Evolutionary conservation across 2,113 vertebrate genomes (phyloP).

Genomic region (Silurus glanis): DNA sequence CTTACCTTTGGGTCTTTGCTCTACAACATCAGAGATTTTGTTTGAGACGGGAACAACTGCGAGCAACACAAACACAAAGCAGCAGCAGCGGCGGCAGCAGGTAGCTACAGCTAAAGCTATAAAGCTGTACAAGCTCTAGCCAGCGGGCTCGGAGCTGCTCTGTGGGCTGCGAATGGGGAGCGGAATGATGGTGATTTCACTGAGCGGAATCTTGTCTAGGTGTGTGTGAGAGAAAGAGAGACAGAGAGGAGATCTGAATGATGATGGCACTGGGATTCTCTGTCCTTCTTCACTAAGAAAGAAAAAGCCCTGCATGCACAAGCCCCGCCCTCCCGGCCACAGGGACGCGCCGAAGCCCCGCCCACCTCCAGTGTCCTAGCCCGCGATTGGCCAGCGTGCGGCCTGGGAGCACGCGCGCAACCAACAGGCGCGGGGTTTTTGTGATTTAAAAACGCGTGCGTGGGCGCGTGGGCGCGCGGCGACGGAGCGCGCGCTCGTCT

Average conservation of each 20-base stretch:
- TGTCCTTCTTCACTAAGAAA: constrained; percentile 55
- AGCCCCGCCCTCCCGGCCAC: constrained; percentile 50
- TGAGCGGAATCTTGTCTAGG: constrained; percentile 54
- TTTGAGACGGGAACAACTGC: constrained; percentile 71
- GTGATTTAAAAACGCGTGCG: constrained; percentile 65
- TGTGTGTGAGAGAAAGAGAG: constrained; percentile 51
- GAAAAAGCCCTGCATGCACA: constrained; percentile 53
- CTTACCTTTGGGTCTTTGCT: constrained; percentile 77
- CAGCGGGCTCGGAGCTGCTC: constrained; percentile 7
- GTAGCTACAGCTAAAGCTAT: constrained; percentile 67
- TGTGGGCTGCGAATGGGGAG: not conserved
- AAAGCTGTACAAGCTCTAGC: constrained; percentile 21
- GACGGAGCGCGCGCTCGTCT: not conserved
- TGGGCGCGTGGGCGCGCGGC: not conserved
- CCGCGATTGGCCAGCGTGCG: constrained; percentile 60
- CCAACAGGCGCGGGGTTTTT: constrained; percentile 65
- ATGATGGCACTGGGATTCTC: constrained; percentile 67
- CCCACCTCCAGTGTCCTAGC: constrained; percentile 70
- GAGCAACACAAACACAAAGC: constrained; percentile 77
- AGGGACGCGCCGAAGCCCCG: constrained; percentile 54
- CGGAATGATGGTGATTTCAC: constrained; percentile 38
- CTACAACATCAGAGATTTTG: constrained; percentile 81
- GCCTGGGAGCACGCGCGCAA: not conserved
- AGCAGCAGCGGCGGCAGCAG: constrained; percentile 68
- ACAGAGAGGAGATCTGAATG: too few relatives aligned